These are phyloP conservation scores for Xiphorhynchus erythropygius DNA, from an alignment of 2,797 vertebrate species.

Conservation along the genomic window DNA sequence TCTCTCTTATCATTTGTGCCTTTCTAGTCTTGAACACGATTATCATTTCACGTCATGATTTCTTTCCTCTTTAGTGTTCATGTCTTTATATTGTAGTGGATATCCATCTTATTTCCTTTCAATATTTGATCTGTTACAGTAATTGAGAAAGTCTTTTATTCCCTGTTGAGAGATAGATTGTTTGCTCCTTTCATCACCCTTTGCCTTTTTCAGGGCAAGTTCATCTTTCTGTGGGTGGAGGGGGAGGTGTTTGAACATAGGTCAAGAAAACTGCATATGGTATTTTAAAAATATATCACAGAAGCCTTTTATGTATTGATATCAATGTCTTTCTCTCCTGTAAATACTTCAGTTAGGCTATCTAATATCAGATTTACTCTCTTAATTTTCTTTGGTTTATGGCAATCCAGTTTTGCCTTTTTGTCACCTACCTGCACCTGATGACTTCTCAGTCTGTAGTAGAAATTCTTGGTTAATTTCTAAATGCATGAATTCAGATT, in stretches of 20 bases:
- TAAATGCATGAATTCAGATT: not conserved
- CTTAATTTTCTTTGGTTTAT: not conserved
- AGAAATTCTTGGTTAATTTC: not conserved
- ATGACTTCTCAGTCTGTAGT: not conserved
- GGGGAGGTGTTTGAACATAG: not conserved
- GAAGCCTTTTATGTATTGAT: not conserved
- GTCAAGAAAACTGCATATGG: accelerated
- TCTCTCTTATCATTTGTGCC: not conserved
- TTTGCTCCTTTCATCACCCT: not conserved
- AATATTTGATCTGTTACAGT: not conserved
- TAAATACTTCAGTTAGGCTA: not conserved
- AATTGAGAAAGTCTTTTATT: not conserved
- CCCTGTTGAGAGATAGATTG: not conserved
- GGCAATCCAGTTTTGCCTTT: not conserved
- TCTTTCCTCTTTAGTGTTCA: not conserved
- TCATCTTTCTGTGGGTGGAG: not conserved
- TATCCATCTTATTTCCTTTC: not conserved
- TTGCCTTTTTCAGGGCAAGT: not conserved
- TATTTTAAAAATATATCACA: not conserved
- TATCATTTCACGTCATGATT: not conserved
- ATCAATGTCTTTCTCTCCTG: not conserved
- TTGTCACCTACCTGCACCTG: not conserved
- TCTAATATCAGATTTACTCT: not conserved
- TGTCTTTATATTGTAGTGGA: not conserved
- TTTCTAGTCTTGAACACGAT: not conserved